phyloP scores from a whole-genome alignment of 2,888 invertebrate species.

The Philopedon plagiatum region DNA sequence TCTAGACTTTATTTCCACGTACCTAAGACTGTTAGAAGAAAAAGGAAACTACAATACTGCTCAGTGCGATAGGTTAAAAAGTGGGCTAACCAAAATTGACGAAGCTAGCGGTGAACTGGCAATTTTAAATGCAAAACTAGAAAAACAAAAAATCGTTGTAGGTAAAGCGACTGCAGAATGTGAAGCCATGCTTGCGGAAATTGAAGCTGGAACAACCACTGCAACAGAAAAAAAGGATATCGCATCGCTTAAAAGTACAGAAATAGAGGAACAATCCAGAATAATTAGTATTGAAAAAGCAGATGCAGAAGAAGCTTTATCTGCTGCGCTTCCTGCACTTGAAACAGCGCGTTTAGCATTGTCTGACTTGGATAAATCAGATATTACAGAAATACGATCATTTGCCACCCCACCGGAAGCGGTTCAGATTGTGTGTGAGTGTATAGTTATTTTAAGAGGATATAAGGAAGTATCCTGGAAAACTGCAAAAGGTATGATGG shows the following conservation, averaged over 20 bases:
- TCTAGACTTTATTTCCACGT: conserved; percentile 87
- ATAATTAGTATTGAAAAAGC: conserved; percentile 86
- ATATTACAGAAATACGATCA: conserved; percentile 93
- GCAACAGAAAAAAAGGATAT: conserved; percentile 85
- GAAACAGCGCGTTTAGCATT: conserved; percentile 86
- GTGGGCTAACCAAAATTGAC: conserved; percentile 85
- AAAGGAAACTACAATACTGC: conserved; percentile 75
- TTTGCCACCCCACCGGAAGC: conserved; percentile 93
- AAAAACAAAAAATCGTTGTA: conserved; percentile 86
- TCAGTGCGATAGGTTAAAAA: conserved; percentile 79
- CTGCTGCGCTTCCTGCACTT: conserved; percentile 87
- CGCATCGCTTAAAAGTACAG: conserved; percentile 84
- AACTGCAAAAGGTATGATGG: conserved; percentile 93
- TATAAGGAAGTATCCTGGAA: conserved; percentile 92
- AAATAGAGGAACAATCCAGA: conserved; percentile 86
- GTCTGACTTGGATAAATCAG: conserved; percentile 87
- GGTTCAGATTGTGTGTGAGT: conserved; percentile 92
- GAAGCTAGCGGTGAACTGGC: conserved; percentile 89
- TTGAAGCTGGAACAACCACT: conserved; percentile 78
- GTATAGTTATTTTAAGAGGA: conserved; percentile 88
- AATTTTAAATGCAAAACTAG: conserved; percentile 84
- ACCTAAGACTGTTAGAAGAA: conserved; percentile 82
- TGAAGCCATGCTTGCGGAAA: conserved; percentile 82
- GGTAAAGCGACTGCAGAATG: conserved; percentile 87
- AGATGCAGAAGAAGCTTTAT: conserved; percentile 86